These are phyloP conservation scores for Homarus americanus DNA, from an alignment of 1,140 invertebrate species.

Conservation along the genomic window DNA sequence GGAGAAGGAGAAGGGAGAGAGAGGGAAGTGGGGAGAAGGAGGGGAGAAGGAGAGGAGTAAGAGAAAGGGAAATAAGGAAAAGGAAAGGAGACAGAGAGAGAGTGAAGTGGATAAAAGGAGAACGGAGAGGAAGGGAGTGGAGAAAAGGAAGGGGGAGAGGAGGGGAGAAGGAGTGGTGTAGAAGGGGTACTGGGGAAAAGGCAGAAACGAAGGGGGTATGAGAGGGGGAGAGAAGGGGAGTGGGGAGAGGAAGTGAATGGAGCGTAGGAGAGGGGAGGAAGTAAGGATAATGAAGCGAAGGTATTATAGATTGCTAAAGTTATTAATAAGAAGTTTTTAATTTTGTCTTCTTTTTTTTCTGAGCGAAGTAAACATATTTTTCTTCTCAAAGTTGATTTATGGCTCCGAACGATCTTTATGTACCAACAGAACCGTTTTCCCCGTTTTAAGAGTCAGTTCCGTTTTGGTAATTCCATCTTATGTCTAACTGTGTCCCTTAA, in stretches of 20 bases:
- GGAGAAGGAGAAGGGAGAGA: neutral
- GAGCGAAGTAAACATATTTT: no score
- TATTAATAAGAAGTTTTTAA: no score
- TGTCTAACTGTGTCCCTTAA: no score
- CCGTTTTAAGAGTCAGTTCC: no score
- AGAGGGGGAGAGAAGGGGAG: neutral
- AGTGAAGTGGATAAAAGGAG: neutral
- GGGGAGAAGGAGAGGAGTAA: neutral
- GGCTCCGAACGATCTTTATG: no score
- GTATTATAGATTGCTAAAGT: no score
- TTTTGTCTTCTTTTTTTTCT: no score
- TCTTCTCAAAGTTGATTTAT: no score
- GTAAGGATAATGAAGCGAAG: no score
- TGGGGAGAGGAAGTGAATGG: neutral
- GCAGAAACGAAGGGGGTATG: neutral
- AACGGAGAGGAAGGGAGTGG: neutral
- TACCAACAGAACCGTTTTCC: no score
- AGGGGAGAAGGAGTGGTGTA: neutral
- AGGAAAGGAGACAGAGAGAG: neutral
- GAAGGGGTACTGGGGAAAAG: neutral
- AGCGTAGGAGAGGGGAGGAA: neutral
- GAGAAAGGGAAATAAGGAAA: neutral
- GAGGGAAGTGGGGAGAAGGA: neutral
- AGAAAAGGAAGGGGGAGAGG: neutral
- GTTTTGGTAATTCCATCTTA: no score